phyloP scores from a whole-genome alignment of 2,113 vertebrate species.

The Corythornis vintsioides region DNA sequence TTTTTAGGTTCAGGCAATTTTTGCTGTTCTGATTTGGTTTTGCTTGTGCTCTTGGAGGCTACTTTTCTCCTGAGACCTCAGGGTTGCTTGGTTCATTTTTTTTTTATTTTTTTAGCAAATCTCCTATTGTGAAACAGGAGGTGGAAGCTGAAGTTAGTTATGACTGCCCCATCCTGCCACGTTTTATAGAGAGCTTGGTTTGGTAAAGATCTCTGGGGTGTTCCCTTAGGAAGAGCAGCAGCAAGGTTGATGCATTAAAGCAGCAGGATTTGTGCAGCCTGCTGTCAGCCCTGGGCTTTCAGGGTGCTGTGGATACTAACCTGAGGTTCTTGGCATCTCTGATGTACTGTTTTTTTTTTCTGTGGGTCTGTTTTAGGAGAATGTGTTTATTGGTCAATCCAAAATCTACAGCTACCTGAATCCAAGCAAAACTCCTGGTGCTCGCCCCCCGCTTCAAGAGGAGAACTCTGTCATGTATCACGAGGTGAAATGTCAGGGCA shows the following conservation, averaged over 20 bases:
- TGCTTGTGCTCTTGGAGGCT: neutral
- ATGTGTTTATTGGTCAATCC: slow-evolving; percentile 75
- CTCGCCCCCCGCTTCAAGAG: slow-evolving; percentile 85
- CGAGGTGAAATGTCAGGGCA: slow-evolving; percentile 82
- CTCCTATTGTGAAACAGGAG: neutral
- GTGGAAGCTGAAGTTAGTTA: neutral
- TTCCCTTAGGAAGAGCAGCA: neutral
- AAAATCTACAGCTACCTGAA: slow-evolving; percentile 80
- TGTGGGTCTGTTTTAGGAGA: slow-evolving; percentile 80
- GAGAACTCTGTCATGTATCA: slow-evolving; percentile 83
- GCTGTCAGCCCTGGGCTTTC: neutral
- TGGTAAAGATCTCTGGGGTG: neutral
- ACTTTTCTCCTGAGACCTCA: neutral
- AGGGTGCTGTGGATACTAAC: neutral
- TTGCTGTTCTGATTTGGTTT: neutral
- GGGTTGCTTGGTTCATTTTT: neutral
- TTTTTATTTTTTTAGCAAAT: neutral
- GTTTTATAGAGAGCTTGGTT: neutral
- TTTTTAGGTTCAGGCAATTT: neutral
- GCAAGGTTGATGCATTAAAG: neutral
- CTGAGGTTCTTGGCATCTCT: neutral
- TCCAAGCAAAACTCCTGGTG: slow-evolving; percentile 76
- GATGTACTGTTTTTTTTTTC: neutral
- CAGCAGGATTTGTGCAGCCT: neutral
- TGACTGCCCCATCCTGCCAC: neutral